Base-by-base conservation (phyloP, 1,140 invertebrate species). In the Schlechtendalia chinensis region DNA sequence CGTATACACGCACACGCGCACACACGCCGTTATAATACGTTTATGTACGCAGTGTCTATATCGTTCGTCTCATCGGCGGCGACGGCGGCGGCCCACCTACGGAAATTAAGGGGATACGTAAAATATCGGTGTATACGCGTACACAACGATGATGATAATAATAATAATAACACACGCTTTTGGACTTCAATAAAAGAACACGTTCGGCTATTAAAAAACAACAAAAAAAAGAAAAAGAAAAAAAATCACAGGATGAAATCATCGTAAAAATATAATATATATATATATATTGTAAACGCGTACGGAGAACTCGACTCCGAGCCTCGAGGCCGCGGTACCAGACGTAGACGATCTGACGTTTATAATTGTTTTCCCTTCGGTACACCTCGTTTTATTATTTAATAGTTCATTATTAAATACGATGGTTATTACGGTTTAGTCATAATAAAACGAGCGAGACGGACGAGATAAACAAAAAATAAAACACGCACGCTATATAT, bases 381-480 rank as follows among this genome's bases (percentile, higher is more conserved):
- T 77, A 77, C 56, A 77, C 74, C 45, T 79, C 56, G 27, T 79
- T 63, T 79, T 79, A 79, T 79, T 79, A 79, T 79, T 79, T 63
- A 79, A 79, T 79, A 79, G 75, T 79, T 79, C 75, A 63, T 79
- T 79, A 79, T 63, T 79, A 79, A 79, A 79, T 63, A 77, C 59
- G 74, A 77, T 77, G 32, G 75, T 79, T 79, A 79, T 79, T 61
- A 79, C 75, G 17, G 75, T 79, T 79, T 63, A 50, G 58, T 59
- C n/a, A 63, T 63, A 63, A 79, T 63, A 79, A 63, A 59, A 59
- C 14, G 11, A 79, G 17, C 10, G 39, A n/a, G 32, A 63, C 19
- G 19, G 39, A 45, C 16, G 12, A 16, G 12, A 47, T 39, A 69
- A 59, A 22, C 53, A 53, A 54, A 77, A 47, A 77, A 19, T 59